These are phyloP conservation scores for Octopus sinensis DNA, from an alignment of 1,140 invertebrate genomes.

Conservation along the genomic window DNA sequence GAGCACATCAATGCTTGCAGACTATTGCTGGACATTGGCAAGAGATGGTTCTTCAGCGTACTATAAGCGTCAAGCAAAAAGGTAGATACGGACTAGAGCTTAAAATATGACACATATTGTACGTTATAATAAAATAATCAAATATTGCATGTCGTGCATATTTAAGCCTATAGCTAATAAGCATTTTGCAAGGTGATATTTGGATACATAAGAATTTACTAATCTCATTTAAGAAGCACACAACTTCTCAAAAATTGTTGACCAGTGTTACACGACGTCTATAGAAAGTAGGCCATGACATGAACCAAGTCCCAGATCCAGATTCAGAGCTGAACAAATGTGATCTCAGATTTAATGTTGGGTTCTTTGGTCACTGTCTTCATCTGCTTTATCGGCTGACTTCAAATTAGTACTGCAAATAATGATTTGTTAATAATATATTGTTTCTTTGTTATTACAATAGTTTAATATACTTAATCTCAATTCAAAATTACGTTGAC, in stretches of 20 bases:
- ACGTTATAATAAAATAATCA: not conserved
- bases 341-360: too few relatives aligned
- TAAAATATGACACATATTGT: not conserved
- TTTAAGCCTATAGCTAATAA: not conserved
- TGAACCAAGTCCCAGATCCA: too few relatives aligned
- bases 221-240: not conserved
- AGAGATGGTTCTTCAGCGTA: not conserved
- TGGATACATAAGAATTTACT: not conserved
- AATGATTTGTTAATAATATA: too few relatives aligned
- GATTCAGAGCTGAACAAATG: too few relatives aligned
- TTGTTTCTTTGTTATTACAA: too few relatives aligned
- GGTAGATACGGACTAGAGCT: not conserved
- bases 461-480: too few relatives aligned
- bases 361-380: too few relatives aligned
- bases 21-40: not conserved
- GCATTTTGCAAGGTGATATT: not conserved
- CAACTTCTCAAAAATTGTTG: not conserved
- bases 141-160: not conserved
- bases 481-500: too few relatives aligned
- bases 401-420: too few relatives aligned
- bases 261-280: not conserved
- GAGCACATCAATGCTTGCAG: not conserved
- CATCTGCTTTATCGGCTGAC: too few relatives aligned
- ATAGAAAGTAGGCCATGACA: too few relatives aligned
- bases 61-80: conserved; percentile 4